A percentile compares a stretch with the other conserved stretches of the same genome.
Evolutionary conservation across 2,888 invertebrate species (phyloP).

Genomic region (Teleogryllus oceanicus): DNA sequence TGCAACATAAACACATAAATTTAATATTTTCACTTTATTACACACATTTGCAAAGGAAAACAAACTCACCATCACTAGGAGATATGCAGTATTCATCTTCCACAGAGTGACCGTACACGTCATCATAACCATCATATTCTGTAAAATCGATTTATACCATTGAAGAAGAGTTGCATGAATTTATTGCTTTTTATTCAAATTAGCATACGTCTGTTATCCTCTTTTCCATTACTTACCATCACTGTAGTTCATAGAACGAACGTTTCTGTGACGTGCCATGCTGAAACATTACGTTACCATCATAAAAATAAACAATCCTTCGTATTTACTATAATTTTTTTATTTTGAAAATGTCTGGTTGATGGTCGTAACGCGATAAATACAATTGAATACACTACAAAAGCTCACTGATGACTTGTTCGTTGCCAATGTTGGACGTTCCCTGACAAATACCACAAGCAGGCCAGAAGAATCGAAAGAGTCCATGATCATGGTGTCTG

Average conservation of each 20-base stretch:
- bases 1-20: conserved; percentile 37
- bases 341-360: too few species aligned
- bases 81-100: conserved; percentile 91
- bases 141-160: conserved; percentile 40
- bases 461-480: too few species aligned
- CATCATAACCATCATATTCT: conserved; percentile 89
- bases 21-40: neutral
- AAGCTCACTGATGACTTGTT: too few species aligned
- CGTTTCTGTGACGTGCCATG: conserved; percentile 86
- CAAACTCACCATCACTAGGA: conserved; percentile 66
- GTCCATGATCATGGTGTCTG: too few species aligned
- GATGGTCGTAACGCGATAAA: too few species aligned
- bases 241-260: conserved; percentile 77
- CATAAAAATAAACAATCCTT: neutral
- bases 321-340: too few species aligned
- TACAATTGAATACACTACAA: too few species aligned
- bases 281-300: conserved; percentile 39
- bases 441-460: too few species aligned
- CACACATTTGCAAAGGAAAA: neutral
- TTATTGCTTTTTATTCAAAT: neutral
- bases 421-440: too few species aligned
- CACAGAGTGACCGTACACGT: conserved; percentile 88
- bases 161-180: neutral
- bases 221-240: conserved; percentile 56
- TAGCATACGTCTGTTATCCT: conserved; percentile 20